Conservation (phyloP, 1,140 invertebrate genomes). For the Drosophila navojoa region DNA sequence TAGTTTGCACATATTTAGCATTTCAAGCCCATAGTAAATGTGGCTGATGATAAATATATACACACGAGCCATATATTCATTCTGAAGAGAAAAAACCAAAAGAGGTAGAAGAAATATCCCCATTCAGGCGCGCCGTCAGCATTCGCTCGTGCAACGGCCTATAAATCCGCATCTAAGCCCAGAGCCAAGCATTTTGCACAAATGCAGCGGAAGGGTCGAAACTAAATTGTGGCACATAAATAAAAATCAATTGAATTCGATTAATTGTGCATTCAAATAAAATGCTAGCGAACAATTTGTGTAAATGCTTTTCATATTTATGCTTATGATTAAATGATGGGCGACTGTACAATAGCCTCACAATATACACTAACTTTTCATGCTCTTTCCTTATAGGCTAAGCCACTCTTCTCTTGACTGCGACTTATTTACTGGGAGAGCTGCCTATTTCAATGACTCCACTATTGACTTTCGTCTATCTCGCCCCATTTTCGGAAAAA, state of each 20-base stretch:
- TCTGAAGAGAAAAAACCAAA: not conserved
- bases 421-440: too few relatives aligned
- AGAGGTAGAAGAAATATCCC: too few relatives aligned
- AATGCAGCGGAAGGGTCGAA: conserved; percentile 40
- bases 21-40: not conserved
- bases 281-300: conserved; percentile 55
- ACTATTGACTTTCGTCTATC: too few relatives aligned
- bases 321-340: conserved; percentile 55
- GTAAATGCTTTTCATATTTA: conserved; percentile 52
- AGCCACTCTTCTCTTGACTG: too few relatives aligned
- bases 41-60: not conserved
- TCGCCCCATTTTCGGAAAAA: too few relatives aligned
- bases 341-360: conserved; percentile 18
- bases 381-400: not conserved
- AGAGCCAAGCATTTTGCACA: conserved; percentile 49
- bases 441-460: too few relatives aligned
- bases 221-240: conserved; percentile 21
- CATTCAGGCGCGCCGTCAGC: conserved; percentile 52
- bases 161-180: conserved; percentile 56
- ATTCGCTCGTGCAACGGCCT: conserved; percentile 45
- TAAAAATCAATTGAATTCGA: conserved; percentile 59
- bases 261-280: conserved; percentile 49
- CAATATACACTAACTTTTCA: conserved; percentile 44
- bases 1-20: too few relatives aligned
- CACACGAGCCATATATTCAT: not conserved